phyloP scores from a whole-genome alignment of 1,140 invertebrate species.

The Ceratoteleas bidentatus region DNA sequence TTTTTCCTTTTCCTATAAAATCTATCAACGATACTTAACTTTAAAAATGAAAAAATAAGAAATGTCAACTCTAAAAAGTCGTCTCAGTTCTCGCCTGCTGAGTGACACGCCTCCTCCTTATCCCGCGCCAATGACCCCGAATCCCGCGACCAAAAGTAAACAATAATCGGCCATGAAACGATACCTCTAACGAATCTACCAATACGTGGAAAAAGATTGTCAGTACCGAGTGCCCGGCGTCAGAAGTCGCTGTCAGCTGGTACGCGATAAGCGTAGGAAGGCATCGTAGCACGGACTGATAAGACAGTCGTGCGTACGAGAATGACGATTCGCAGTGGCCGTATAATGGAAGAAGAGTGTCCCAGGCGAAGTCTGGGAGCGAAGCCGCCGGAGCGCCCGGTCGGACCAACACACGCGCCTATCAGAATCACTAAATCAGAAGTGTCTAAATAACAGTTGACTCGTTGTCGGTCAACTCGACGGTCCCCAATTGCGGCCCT shows the following conservation, averaged over 20 bases:
- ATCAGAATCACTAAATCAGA: no score
- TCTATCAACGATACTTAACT: no score
- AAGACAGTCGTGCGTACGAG: slow-evolving; percentile 46
- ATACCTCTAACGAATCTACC: slow-evolving; percentile 39
- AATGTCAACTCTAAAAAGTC: no score
- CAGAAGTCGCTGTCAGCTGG: slow-evolving; percentile 46
- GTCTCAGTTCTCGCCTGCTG: no score
- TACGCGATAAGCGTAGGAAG: slow-evolving; percentile 65
- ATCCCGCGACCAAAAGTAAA: slow-evolving; percentile 4
- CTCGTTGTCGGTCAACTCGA: no score
- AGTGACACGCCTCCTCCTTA: no score
- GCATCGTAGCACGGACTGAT: slow-evolving; percentile 39
- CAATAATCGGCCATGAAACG: slow-evolving; percentile 33
- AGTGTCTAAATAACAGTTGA: no score
- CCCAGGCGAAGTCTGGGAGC: slow-evolving; percentile 37
- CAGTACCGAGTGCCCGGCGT: slow-evolving; percentile 53
- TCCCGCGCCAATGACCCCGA: slow-evolving; percentile 19
- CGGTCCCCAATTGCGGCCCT: no score
- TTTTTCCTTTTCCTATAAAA: no score
- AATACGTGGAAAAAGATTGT: slow-evolving; percentile 64
- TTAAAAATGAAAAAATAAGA: no score
- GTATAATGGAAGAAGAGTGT: slow-evolving; percentile 59
- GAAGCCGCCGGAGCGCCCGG: slow-evolving; percentile 1
- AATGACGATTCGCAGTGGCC: slow-evolving; percentile 50
- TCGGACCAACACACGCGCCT: no score